These are phyloP conservation scores for Acanthopleura granulata DNA, from an alignment of 2,888 invertebrate species.

Conservation along the genomic window DNA sequence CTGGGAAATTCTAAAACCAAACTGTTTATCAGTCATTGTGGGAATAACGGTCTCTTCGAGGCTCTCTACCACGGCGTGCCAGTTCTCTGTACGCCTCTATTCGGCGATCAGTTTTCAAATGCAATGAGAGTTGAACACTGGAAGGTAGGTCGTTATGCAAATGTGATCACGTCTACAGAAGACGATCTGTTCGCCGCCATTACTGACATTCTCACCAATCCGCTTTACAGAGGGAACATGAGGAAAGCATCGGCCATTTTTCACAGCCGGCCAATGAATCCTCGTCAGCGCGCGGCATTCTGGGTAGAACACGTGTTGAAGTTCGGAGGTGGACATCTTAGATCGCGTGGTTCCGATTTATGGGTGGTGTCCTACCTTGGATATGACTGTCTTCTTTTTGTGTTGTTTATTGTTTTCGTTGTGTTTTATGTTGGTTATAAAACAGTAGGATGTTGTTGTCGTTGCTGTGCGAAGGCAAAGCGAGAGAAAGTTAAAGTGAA, in stretches of 20 bases:
- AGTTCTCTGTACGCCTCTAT: constrained; percentile 39
- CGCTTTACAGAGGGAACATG: constrained; percentile 22
- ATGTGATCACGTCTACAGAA: constrained; percentile 20
- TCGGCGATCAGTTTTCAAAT: constrained; percentile 40
- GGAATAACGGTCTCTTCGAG: constrained; percentile 47
- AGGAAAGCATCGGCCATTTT: constrained; percentile 27
- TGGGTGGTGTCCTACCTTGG: constrained; percentile 23
- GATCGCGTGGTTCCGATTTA: constrained; percentile 26
- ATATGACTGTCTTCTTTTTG: background rate
- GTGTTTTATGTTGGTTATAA: too few species aligned
- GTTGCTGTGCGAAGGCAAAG: too few species aligned
- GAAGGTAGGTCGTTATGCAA: background rate
- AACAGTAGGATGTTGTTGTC: too few species aligned
- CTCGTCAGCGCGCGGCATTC: constrained; percentile 28
- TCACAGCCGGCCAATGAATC: constrained; percentile 12
- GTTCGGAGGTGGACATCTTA: constrained; percentile 30
- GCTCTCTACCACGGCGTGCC: constrained; percentile 47
- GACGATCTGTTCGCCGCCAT: constrained; percentile 25
- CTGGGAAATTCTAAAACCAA: constrained; percentile 37
- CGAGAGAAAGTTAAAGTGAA: too few species aligned
- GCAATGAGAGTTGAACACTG: constrained; percentile 29
- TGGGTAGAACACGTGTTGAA: constrained; percentile 36
- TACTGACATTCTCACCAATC: constrained; percentile 16
- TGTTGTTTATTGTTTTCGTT: background rate
- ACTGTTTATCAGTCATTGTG: constrained; percentile 48